Evolutionary conservation across 2,888 invertebrate genomes (phyloP), one percentile per base, ranked within the genome.

Genomic region (Parapristionchus giblindavisi): DNA sequence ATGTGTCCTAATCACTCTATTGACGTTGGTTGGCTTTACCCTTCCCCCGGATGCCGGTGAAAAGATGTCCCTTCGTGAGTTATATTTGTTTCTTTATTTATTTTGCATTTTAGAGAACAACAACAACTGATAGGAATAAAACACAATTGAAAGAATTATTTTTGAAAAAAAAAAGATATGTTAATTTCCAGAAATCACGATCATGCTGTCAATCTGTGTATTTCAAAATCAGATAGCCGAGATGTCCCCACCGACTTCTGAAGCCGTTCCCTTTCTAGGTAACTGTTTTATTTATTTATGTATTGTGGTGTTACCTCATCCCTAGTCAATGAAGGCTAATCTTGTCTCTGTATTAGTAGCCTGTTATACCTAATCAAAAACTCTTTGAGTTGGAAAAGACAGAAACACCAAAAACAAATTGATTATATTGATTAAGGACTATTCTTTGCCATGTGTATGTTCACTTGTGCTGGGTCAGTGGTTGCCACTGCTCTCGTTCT

Each of bases 1-100:
- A 0, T 84, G 84, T 58, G 80, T 84, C 40, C 77, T 84, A n/a
- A 84, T 83, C 48, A 84, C 84, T 6, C 85, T 97, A 96, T 90
- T 84, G 36, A 84, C 84, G 0, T 77, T 84, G 6, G 81, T 83
- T 52, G 83, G 84, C 17, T 84, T 84, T 75, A 81, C 83, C 14
- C 76, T 83, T 52, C 84, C 84, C 17, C 83, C 83, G 0, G 84
- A 84, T 61, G 84, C 84, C 6, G 84, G 84, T 32, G 84, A 84
- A 61, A 84, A 84, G 74, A 84, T 83, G 82, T 81, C 82, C 14
- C 75, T 84, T 54, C 84, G 84, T 84, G 43, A 43, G 43, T 17
- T 14, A 43, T 14, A 43, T 14, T 43, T 43, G 11, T 14, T 14
- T 14, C 43, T 43, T 17, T 14, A 14, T 43, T 43, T 17, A 17